Evolutionary conservation across 2,113 vertebrate genomes (phyloP), one percentile per base, ranked within the genome.

Genomic region (Lagopus muta): DNA sequence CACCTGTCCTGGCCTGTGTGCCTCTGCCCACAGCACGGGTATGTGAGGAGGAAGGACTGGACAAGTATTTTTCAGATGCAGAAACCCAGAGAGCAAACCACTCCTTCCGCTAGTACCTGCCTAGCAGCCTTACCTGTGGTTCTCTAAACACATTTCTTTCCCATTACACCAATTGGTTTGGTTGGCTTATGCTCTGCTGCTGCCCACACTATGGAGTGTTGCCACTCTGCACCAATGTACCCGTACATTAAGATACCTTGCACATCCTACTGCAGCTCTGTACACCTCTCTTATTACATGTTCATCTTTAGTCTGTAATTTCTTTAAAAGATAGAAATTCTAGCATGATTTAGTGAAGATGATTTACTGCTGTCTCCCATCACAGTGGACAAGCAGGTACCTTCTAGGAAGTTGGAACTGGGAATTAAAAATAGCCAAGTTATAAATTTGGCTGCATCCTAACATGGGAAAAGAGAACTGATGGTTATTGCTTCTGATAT

Each of bases 241-340:
- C 60, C 22, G 6, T 45, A n/a, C 55, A 2, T 40, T 38, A 8
- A 15, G 2, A 79, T 45, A 8, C 58, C 40, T 48, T n/a, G 13
- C 36, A 73, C 48, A 43, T 0, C 0, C 48, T 36, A 5, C 11
- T 14, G 8, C 17, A 22, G 11, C 16, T 1, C 25, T 10, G 36
- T 42, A 52, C 19, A 47, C 47, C 88, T 42, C 38, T 54, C 34
- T 11, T 2, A 0, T 6, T 0, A 48, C 58, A 14, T 13, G 19
- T 43, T 8, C 22, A 9, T 13, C 7, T 79, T 71, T 71, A 47
- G 82, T 57, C 19, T 40, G 3, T 27, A 67, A 45, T 73, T 77
- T 54, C 12, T 20, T 40, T 86, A n/a, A 77, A 86, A 72, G 8
- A 60, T 64, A 17, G 17, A 43, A 48, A 13, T 50, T 71, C 73